Evolutionary conservation across 2,888 invertebrate genomes (phyloP), one percentile per base, ranked within the genome.

Genomic region (Cheilosia pagana): DNA sequence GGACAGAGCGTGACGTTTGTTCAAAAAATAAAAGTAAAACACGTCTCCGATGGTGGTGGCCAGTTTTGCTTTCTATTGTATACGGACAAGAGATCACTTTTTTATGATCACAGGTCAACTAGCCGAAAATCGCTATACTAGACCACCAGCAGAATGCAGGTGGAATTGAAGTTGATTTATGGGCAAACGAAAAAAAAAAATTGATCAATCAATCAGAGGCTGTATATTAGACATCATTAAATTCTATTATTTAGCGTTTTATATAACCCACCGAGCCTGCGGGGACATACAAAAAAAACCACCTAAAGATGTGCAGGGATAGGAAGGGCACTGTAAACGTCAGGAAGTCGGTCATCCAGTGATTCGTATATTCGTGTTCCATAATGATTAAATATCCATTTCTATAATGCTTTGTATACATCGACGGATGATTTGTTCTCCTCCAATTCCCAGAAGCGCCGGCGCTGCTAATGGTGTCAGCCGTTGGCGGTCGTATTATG

Each of bases 151-250:
- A 53, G 67, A 52, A 76, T 60, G 45, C 59, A 75, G 39, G 48
- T 63, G 55, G 43, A 28, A 28, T 16, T 57, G 23, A 41, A 75
- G 83, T 70, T 81, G 85, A 85, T 85, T 75, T 76, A 76, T 81
- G 67, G 70, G 41, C 65, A 76, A 85, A 79, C 75, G 67, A 76
- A 71, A 81, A 76, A 85, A 79, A 81, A 71, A 76, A 71, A 81
- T 82, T 86, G 81, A 87, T 78, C 86, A 81, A 87, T 87, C 87
- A 86, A 87, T 86, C 81, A 81, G 86, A 81, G 68, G 72, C 78
- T 71, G 74, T 63, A 71, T 78, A 85, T 87, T 87, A 87, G 82
- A 53, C 55, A 57, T 88, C 85, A 87, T 87, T 87, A 86, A 82
- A 87, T 82, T 82, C 82, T 87, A 87, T 87, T 87, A 81, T 72